Percentiles rank a stretch among this genome's conserved stretches.
phyloP scores from a whole-genome alignment of 2,888 invertebrate species.

The Caenorhabditis uteleia region DNA sequence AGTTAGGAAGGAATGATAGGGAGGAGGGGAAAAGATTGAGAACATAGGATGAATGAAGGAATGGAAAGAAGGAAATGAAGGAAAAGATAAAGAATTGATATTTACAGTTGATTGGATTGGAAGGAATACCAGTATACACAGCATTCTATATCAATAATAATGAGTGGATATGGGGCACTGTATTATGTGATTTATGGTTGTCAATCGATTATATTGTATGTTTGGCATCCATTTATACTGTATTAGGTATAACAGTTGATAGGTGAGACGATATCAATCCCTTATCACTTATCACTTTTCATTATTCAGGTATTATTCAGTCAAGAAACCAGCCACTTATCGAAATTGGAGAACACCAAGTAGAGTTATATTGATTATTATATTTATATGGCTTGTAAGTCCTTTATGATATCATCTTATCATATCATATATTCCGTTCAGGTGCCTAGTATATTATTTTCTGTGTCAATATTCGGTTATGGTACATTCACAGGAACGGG shows the following conservation, averaged over 20 bases:
- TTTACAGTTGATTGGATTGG: slow-evolving; percentile 84
- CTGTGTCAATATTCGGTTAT: slow-evolving; percentile 98
- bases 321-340: slow-evolving; percentile 95
- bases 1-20: too few relatives aligned
- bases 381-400: slow-evolving; percentile 63
- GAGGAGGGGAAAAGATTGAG: background rate
- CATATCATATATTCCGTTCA: slow-evolving; percentile 20
- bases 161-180: slow-evolving; percentile 89
- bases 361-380: slow-evolving; percentile 64
- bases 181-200: slow-evolving; percentile 96
- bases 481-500: slow-evolving; percentile 87
- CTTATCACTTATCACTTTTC: background rate
- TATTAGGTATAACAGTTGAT: slow-evolving; percentile 95
- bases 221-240: slow-evolving; percentile 97
- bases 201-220: slow-evolving; percentile 97
- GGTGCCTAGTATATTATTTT: slow-evolving; percentile 90
- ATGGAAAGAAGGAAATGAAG: background rate
- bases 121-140: slow-evolving; percentile 98
- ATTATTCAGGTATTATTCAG: slow-evolving; percentile 82
- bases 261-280: slow-evolving; percentile 74
- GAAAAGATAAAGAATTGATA: background rate
- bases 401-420: background rate
- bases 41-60: background rate
- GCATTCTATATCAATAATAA: slow-evolving; percentile 92
- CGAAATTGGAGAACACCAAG: slow-evolving; percentile 80